phyloP scores from a whole-genome alignment of 1,140 invertebrate species.

The Tyrophagus putrescentiae region DNA sequence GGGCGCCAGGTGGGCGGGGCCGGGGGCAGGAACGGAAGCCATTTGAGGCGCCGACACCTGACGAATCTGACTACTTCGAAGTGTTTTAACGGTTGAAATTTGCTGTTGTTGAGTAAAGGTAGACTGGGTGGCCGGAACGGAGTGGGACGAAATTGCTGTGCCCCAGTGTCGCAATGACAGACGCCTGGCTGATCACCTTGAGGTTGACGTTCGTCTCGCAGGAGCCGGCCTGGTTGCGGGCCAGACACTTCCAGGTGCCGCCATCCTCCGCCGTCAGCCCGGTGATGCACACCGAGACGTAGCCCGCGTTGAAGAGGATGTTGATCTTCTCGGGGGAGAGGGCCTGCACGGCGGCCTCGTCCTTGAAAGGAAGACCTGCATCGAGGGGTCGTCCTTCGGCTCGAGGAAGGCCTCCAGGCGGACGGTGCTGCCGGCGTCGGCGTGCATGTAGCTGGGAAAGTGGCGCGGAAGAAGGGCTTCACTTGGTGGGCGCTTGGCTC shows the following conservation, averaged over 20 bases:
- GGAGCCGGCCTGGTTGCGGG: slow-evolving; percentile 70
- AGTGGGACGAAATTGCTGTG: too few relatives aligned
- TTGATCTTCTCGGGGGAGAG: slow-evolving; percentile 86
- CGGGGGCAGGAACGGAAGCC: not conserved
- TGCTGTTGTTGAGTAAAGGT: not conserved
- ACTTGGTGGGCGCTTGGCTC: too few relatives aligned
- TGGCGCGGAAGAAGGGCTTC: slow-evolving; percentile 71
- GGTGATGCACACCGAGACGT: slow-evolving; percentile 88
- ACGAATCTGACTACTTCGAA: not conserved
- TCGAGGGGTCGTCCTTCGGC: slow-evolving; percentile 74
- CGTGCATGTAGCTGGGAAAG: slow-evolving; percentile 63
- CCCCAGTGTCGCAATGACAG: too few relatives aligned
- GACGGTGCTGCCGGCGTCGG: slow-evolving; percentile 80
- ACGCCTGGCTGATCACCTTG: not conserved
- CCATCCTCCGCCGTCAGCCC: slow-evolving; percentile 75
- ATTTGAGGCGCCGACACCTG: not conserved
- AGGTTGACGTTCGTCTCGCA: slow-evolving; percentile 30
- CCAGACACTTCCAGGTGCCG: slow-evolving; percentile 76
- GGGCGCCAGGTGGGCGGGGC: not conserved
- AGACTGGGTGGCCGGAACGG: not conserved
- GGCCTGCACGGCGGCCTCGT: slow-evolving; percentile 73
- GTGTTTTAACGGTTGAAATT: not conserved
- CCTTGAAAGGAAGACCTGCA: slow-evolving; percentile 87
- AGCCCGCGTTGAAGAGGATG: slow-evolving; percentile 89
- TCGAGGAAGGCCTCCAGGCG: slow-evolving; percentile 89